Conservation (phyloP, 1,140 invertebrate species). For the Drosophila nannoptera region DNA sequence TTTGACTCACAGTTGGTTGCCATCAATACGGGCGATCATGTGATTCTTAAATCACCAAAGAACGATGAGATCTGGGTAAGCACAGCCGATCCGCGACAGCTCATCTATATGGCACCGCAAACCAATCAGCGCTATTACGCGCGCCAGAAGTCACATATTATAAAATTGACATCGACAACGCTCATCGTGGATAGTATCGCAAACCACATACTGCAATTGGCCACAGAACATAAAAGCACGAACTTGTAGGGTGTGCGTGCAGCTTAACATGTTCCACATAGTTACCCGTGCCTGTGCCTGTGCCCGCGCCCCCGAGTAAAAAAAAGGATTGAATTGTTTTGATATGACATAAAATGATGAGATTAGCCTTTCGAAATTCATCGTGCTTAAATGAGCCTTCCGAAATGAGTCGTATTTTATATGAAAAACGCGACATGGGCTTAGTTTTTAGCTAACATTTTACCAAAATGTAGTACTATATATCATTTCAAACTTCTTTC, state of each 20-base stretch:
- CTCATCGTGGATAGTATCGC: constrained; percentile 66
- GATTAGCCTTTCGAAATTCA: constrained; percentile 9
- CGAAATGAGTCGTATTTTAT: constrained; percentile 15
- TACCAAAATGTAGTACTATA: constrained; percentile 17
- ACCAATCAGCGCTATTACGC: constrained; percentile 58
- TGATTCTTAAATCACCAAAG: constrained; percentile 48
- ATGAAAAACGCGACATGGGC: constrained; percentile 2
- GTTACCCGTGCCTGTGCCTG: not conserved
- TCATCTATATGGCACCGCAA: constrained; percentile 57
- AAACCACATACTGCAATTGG: constrained; percentile 67
- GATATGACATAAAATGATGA: not conserved
- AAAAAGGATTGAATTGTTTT: too few species aligned
- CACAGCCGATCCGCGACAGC: constrained; percentile 51
- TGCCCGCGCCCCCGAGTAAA: too few species aligned
- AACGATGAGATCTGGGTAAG: constrained; percentile 70
- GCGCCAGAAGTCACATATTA: constrained; percentile 59
- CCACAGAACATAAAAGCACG: constrained; percentile 38
- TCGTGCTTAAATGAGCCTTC: constrained; percentile 7
- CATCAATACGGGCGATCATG: constrained; percentile 67
- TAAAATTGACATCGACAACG: constrained; percentile 44
- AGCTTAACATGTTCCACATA: not conserved
- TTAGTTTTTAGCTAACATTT: constrained; percentile 21
- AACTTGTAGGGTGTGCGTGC: too few species aligned
- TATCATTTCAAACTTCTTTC: not conserved
- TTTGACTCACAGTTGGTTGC: constrained; percentile 45